Evolutionary conservation across 1,140 invertebrate genomes (phyloP), one percentile per base, ranked within the genome.

Genomic region (Drosophila ananassae): DNA sequence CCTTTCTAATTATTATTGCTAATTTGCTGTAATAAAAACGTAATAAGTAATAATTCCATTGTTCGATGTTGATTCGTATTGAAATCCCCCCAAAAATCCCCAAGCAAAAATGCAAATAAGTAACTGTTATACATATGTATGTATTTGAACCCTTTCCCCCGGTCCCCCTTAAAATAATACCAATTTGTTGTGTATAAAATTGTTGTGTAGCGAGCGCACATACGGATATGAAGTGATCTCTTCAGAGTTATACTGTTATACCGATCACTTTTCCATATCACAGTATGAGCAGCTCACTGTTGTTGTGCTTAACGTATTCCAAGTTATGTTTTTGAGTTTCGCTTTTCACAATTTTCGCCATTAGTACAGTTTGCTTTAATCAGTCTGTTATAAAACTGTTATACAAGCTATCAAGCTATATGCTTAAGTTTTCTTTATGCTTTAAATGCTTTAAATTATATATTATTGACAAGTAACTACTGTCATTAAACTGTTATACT

Each of bases 261-360:
- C 53, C 7, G 39, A 63, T 59, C 57, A 51, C 46, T 44, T 44
- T 44, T 44, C 12, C 6, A 56, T 73, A 56, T 73, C 72, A 39
- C 72, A 47, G 34, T 75, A 75, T 75, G 61, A 47, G 32, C 50
- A 78, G 58, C 67, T 72, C 39, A 44, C 74, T 78, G 69, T 85
- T 76, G 83, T 87, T 87, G 82, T 87, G 82, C 82, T 87, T 89
- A 78, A 79, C 79, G 83, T 87, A 89, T 89, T 89, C 58, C 55
- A 87, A 89, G 48, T 82, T 57, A 78, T 76, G 10, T 89, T 78
- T 60, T 78, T 64, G 34, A 53, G 73, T 61, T 77, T 69, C 28
- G 72, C 62, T 69, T 74, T 63, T 53, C n/a, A 63, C 8, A 47
- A 22, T 9, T 22, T 52, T 78, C 79, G 64, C 46, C 52, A 55